phyloP scores from a whole-genome alignment of 2,797 vertebrate genomes.

The Aphelocoma californica region DNA sequence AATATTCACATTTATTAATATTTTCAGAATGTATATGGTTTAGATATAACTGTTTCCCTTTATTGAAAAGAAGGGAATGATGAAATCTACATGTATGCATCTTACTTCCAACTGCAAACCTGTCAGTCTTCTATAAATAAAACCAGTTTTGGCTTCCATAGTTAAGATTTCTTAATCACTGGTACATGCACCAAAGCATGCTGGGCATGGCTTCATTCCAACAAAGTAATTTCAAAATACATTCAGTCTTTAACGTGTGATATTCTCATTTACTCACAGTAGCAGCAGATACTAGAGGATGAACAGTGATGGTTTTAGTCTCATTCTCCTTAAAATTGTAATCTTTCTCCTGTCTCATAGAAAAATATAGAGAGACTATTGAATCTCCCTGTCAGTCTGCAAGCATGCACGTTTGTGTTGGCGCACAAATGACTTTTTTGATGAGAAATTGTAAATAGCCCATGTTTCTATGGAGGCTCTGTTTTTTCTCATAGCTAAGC shows the following conservation, averaged over 20 bases:
- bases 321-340: not conserved
- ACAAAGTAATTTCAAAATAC: not conserved
- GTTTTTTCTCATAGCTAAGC: not conserved
- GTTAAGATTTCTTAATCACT: not conserved
- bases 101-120: not conserved
- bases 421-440: constrained; percentile 12
- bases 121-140: not conserved
- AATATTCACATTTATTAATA: not conserved
- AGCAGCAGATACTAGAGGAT: not conserved
- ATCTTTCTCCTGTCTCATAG: not conserved
- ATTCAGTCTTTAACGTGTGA: not conserved
- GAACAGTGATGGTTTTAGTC: not conserved
- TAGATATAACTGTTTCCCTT: not conserved
- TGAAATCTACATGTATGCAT: not conserved
- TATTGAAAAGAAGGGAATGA: not conserved
- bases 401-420: constrained; percentile 1
- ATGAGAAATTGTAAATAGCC: constrained; percentile 21
- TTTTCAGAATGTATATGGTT: not conserved
- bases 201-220: not conserved
- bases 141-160: not conserved
- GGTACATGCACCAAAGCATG: not conserved
- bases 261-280: not conserved
- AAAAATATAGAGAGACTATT: not conserved
- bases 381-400: not conserved
- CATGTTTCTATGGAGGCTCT: not conserved